Evolutionary conservation across 2,888 invertebrate species (phyloP), one percentile per base, ranked within the genome.

Genomic region (Xanthia icteritia): DNA sequence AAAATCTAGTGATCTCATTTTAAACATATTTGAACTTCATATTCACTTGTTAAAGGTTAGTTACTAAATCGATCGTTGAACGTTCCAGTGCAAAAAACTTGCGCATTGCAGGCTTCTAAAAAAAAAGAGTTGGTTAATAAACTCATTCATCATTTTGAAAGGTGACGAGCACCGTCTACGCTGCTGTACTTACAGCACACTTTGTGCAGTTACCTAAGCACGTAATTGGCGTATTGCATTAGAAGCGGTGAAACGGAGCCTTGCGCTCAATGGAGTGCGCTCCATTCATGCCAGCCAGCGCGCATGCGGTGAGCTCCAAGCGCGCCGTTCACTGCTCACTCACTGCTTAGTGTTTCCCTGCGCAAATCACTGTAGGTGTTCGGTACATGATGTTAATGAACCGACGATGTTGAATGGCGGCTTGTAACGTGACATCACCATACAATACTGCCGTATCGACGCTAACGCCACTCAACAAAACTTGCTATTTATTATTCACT

Each of bases 211-310:
- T 92, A 91, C 92, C 91, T 91, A 90, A 91, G 89, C 86, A 84
- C 89, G 89, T 92, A 93, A 91, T 92, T 90, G 90, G 84, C 88
- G 90, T 90, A 89, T 92, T 93, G 93, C 93, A 92, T 91, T 93
- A 91, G 90, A 90, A 90, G 90, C 88, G 89, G 90, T 90, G 91
- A 92, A 87, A 83, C 85, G 82, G 69, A 81, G 86, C 87, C 83
- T 84, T 89, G 89, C 88, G 87, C 86, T 94, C 91, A 95, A 95
- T 94, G 94, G 90, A 92, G 89, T 89, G 90, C 89, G 91, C 88
- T 91, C 92, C 95, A 95, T 95, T 95, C 95, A 95, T 94, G 90
- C 92, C 92, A 88, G 78, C 85, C 86, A 89, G 87, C 90, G 91
- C 91, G 92, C 92, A 92, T 88, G 89, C 92, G 91, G 91, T 89